Conservation (phyloP, 1,140 invertebrate genomes). For the Drosophila paulistorum region DNA sequence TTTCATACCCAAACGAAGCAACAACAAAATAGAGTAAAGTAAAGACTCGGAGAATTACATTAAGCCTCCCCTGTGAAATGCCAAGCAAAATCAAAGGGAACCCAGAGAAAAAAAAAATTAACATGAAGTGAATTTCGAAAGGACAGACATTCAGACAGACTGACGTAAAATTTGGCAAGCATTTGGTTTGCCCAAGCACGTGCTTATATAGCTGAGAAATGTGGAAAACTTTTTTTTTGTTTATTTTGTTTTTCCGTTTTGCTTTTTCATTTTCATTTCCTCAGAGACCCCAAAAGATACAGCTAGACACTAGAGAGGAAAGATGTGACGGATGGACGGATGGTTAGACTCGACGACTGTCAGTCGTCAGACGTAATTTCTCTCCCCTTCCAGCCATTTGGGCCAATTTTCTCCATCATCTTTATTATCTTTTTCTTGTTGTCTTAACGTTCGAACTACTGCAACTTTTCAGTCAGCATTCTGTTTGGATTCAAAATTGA, state of each 20-base stretch:
- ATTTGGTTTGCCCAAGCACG: conserved; percentile 59
- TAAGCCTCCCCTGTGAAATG: conserved; percentile 31
- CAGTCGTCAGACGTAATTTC: conserved; percentile 65
- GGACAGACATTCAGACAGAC: conserved; percentile 5
- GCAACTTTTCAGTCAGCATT: conserved; percentile 70
- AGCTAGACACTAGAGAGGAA: conserved; percentile 68
- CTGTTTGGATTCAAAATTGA: conserved; percentile 47
- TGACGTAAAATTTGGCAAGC: conserved; percentile 71
- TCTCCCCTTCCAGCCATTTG: conserved; percentile 13
- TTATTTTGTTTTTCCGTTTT: neutral
- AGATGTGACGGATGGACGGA: conserved; percentile 56
- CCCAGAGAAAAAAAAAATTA: conserved; percentile 53
- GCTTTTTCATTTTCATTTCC: conserved; percentile 44
- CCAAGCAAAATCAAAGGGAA: conserved; percentile 73
- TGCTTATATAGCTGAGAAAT: conserved; percentile 74
- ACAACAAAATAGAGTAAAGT: conserved; percentile 23
- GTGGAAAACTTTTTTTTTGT: conserved; percentile 64
- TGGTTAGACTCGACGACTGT: conserved; percentile 14
- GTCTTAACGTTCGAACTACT: conserved; percentile 45
- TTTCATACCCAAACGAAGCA: no score
- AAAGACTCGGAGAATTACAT: conserved; percentile 47
- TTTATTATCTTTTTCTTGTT: neutral
- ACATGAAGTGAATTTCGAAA: conserved; percentile 75
- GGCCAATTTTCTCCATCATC: conserved; percentile 53
- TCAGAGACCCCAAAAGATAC: conserved; percentile 66